Percentiles rank a stretch among this genome's conserved stretches.
phyloP scores from a whole-genome alignment of 1,140 invertebrate genomes.

The Lucilia sericata region DNA sequence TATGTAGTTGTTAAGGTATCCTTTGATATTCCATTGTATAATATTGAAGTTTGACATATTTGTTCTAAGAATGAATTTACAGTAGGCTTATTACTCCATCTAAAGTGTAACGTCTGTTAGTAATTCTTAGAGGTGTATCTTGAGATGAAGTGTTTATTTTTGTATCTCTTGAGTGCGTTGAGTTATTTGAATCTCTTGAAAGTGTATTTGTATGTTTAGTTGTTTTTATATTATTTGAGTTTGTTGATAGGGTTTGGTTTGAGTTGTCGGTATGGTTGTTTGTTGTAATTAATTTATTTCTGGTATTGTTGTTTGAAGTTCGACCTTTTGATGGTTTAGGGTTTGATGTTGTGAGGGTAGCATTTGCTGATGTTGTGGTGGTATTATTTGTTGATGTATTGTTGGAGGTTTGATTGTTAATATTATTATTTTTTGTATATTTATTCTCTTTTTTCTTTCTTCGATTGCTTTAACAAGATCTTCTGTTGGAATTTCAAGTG shows the following conservation, averaged over 20 bases:
- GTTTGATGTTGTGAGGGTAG: no score
- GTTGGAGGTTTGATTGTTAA: background rate
- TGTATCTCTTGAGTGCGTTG: background rate
- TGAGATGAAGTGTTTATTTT: background rate
- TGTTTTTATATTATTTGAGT: background rate
- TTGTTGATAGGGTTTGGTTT: background rate
- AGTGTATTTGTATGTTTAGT: background rate
- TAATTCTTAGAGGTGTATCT: background rate
- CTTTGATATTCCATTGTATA: slow-evolving; percentile 25
- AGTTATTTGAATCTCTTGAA: background rate
- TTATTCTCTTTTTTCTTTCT: background rate
- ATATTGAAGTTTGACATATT: background rate
- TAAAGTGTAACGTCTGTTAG: background rate
- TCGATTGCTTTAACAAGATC: background rate
- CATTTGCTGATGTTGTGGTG: no score
- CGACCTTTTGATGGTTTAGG: background rate
- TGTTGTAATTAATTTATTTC: background rate
- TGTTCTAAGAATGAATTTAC: background rate
- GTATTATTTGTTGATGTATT: no score
- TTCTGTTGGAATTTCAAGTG: background rate
- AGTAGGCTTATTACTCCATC: background rate
- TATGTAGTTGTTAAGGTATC: background rate
- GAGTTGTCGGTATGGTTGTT: background rate
- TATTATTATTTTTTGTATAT: background rate
- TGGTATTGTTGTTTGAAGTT: background rate